Conservation (phyloP, 2,113 vertebrate species). For the Picathartes gymnocephalus region DNA sequence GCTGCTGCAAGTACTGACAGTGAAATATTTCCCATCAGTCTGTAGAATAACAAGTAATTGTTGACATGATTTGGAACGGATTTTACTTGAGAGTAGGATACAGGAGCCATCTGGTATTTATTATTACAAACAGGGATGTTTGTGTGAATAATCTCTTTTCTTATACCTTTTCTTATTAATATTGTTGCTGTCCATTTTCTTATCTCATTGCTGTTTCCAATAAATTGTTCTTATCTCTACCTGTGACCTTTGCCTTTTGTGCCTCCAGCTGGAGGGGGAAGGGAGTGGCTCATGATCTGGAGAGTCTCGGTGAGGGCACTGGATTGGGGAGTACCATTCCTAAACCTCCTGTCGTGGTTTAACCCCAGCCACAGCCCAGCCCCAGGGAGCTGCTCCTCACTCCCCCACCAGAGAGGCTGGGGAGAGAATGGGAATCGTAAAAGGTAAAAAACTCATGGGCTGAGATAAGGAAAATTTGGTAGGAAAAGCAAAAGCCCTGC, state of each 20-base stretch:
- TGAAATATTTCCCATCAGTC: neutral
- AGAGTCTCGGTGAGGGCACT: neutral
- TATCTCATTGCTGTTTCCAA: neutral
- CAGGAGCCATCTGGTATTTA: neutral
- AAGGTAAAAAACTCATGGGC: neutral
- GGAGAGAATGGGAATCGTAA: neutral
- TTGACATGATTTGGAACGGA: neutral
- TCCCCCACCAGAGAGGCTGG: neutral
- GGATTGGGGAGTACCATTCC: neutral
- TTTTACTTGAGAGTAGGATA: neutral
- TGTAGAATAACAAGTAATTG: neutral
- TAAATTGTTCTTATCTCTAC: neutral
- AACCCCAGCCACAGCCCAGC: neutral
- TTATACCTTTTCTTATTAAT: neutral
- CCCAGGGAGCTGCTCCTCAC: neutral
- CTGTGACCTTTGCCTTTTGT: neutral
- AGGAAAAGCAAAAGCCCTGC: neutral
- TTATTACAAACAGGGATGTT: neutral
- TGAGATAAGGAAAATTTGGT: neutral
- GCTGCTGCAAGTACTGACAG: neutral
- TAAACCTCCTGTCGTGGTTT: neutral
- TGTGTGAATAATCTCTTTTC: neutral
- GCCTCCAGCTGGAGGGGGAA: neutral
- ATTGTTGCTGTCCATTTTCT: neutral
- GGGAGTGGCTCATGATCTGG: neutral